Percentiles rank a stretch among this genome's conserved stretches.
phyloP scores from a whole-genome alignment of 2,113 vertebrate species.

The Lagopus leucura region DNA sequence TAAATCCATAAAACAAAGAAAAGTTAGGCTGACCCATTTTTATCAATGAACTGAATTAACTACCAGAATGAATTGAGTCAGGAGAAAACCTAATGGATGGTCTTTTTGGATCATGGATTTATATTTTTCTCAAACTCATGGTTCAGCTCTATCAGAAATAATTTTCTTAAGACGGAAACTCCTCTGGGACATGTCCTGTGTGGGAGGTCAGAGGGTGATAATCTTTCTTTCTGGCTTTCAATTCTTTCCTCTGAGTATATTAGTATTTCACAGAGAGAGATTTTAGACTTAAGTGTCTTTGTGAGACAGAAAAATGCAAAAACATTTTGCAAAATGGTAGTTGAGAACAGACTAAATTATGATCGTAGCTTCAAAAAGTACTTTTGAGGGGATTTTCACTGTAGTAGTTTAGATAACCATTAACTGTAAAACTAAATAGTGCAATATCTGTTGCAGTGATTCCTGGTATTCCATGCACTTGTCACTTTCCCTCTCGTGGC shows the following conservation, averaged over 20 bases:
- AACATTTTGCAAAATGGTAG: background rate
- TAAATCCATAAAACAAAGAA: background rate
- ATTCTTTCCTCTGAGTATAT: conserved; percentile 16
- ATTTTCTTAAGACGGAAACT: background rate
- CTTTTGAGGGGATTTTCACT: background rate
- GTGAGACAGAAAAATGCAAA: background rate
- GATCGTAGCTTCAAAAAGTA: background rate
- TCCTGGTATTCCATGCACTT: background rate
- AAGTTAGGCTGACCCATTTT: background rate
- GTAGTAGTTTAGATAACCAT: background rate
- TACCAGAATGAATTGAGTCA: background rate
- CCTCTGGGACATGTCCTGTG: background rate
- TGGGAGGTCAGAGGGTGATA: background rate
- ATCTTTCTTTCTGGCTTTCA: conserved; percentile 16
- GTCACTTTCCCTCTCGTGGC: background rate
- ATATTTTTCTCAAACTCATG: background rate
- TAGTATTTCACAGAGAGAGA: background rate
- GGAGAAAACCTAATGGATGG: background rate
- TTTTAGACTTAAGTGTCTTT: background rate
- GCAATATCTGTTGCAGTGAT: background rate
- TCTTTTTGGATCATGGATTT: background rate
- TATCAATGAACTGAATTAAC: background rate
- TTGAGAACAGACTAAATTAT: background rate
- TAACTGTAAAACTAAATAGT: background rate
- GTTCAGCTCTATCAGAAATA: background rate